A percentile compares a stretch with the other conserved stretches of the same genome.
Conservation (phyloP, 2,113 vertebrate species). For the Aegithalos caudatus region DNA sequence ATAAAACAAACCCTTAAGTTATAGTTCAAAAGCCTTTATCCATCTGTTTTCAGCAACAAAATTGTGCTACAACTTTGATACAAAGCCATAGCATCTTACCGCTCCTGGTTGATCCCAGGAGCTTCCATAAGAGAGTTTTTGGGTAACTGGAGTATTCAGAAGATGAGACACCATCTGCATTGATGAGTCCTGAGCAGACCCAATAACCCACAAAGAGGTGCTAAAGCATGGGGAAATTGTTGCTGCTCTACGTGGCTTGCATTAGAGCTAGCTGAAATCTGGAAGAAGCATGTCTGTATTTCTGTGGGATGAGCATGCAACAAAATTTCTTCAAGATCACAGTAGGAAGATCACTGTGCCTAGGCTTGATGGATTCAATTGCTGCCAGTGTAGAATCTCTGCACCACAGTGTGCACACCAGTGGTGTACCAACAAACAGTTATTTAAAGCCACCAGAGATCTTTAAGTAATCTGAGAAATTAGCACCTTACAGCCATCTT, state of each 20-base stretch:
- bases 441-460: background rate
- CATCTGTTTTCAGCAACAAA: background rate
- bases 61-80: background rate
- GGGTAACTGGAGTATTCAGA: background rate
- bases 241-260: background rate
- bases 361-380: background rate
- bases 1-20: background rate
- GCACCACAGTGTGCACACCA: background rate
- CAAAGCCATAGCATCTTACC: background rate
- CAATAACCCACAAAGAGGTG: accelerated
- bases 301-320: background rate
- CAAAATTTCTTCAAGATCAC: background rate
- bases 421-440: background rate
- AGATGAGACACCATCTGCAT: background rate
- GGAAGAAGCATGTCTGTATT: background rate
- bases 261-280: background rate
- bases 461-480: background rate
- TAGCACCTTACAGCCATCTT: background rate
- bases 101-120: accelerated
- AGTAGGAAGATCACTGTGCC: background rate
- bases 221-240: accelerated
- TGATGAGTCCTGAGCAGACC: background rate
- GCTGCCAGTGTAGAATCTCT: background rate
- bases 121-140: background rate
- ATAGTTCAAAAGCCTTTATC: background rate